Evolutionary conservation across 1,140 invertebrate species (phyloP).

Genomic region (Papilio xuthus): DNA sequence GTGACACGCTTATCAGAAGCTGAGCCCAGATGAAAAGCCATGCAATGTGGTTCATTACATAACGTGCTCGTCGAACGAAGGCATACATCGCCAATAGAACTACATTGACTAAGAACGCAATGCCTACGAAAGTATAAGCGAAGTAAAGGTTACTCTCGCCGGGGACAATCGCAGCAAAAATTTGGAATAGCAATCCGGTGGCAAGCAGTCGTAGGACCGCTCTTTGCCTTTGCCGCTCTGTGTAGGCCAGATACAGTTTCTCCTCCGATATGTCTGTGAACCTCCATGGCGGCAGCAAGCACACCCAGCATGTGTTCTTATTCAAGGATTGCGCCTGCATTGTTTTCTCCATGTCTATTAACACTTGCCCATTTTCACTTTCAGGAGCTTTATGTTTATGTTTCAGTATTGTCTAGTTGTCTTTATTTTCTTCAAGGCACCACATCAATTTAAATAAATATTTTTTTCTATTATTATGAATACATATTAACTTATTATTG

Average conservation of each 20-base stretch:
- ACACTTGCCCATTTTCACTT: constrained; percentile 22
- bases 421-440: background rate
- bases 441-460: background rate
- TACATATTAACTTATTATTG: background rate
- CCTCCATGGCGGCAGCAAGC: constrained; percentile 67
- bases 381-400: constrained; percentile 22
- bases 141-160: constrained; percentile 81
- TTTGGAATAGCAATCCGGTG: constrained; percentile 86
- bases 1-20: constrained; percentile 81
- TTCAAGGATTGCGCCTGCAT: constrained; percentile 52
- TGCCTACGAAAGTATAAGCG: constrained; percentile 78
- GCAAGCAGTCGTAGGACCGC: constrained; percentile 89
- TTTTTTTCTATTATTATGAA: background rate
- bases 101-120: constrained; percentile 81
- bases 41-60: constrained; percentile 83
- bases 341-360: constrained; percentile 68
- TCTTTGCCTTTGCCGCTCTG: constrained; percentile 87
- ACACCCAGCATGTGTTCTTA: constrained; percentile 56
- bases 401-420: background rate
- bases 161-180: constrained; percentile 84
- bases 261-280: constrained; percentile 85
- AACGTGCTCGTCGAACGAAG: constrained; percentile 62
- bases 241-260: constrained; percentile 89
- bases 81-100: constrained; percentile 74
- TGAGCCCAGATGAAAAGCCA: constrained; percentile 85